phyloP scores from a whole-genome alignment of 1,140 invertebrate genomes.

The Sitobion miscanthi region DNA sequence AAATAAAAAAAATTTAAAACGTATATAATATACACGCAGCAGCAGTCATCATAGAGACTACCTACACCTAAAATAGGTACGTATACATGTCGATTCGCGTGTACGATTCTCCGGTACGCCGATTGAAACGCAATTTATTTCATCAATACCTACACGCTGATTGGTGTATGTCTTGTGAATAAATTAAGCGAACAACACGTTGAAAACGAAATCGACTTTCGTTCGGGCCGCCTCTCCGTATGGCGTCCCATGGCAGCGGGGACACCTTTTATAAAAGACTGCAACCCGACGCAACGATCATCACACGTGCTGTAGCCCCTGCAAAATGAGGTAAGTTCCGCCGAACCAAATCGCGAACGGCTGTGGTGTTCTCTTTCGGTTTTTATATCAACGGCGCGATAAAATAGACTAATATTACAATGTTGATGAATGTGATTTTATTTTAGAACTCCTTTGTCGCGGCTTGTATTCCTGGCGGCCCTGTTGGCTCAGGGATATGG shows the following conservation, averaged over 20 bases:
- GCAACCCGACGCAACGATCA: background rate
- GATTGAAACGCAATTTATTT: background rate
- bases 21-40: background rate
- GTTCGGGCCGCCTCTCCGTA: conserved; percentile 33
- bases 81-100: background rate
- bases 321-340: conserved; percentile 49
- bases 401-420: no score
- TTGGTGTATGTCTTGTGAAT: background rate
- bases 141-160: background rate
- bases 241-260: conserved; percentile 45
- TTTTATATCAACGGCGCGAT: no score
- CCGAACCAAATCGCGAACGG: background rate
- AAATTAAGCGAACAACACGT: background rate
- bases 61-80: no score
- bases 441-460: background rate
- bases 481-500: background rate
- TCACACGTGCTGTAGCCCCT: conserved; percentile 1
- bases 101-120: background rate
- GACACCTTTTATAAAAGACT: conserved; percentile 55
- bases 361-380: background rate
- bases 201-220: conserved; percentile 56
- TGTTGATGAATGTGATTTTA: background rate
- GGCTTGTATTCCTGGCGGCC: background rate
- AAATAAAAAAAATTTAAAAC: no score
- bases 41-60: background rate